A percentile compares a stretch with the other conserved stretches of the same genome.
These are phyloP conservation scores for Cerastoderma edule DNA, from an alignment of 2,888 invertebrate species.

Conservation along the genomic window DNA sequence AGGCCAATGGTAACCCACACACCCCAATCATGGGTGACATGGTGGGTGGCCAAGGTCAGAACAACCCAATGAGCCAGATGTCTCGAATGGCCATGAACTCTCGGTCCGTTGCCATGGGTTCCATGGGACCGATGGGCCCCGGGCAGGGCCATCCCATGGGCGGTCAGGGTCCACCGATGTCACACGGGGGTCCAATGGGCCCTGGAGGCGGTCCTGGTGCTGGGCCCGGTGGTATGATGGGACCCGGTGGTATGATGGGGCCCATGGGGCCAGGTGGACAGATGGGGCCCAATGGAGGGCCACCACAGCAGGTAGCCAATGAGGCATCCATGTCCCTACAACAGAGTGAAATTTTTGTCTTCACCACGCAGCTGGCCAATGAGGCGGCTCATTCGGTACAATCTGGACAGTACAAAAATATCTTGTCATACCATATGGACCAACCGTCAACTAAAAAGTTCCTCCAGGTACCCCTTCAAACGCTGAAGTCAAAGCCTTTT, in stretches of 20 bases:
- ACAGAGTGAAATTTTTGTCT: slow-evolving; percentile 99
- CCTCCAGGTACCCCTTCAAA: slow-evolving; percentile 88
- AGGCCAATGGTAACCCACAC: slow-evolving; percentile 56
- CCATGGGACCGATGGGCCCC: slow-evolving; percentile 24
- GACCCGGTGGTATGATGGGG: slow-evolving; percentile 20
- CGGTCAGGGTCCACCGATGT: slow-evolving; percentile 19
- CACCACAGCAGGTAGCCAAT: slow-evolving; percentile 57
- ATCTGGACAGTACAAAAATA: slow-evolving; percentile 94
- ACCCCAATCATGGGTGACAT: slow-evolving; percentile 49
- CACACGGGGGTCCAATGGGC: slow-evolving; percentile 41
- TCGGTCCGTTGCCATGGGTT: slow-evolving; percentile 36
- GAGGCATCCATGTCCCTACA: slow-evolving; percentile 87
- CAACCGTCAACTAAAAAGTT: slow-evolving; percentile 97
- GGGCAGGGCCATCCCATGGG: slow-evolving; percentile 25
- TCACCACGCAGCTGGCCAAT: slow-evolving; percentile 96
- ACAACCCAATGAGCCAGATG: slow-evolving; percentile 35
- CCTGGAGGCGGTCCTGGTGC: slow-evolving; percentile 27
- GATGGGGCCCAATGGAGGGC: slow-evolving; percentile 35
- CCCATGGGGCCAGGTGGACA: slow-evolving; percentile 41
- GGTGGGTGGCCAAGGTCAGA: slow-evolving; percentile 21
- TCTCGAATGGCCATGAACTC: slow-evolving; percentile 47
- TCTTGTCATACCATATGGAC: slow-evolving; percentile 96
- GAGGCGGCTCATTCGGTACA: slow-evolving; percentile 96
- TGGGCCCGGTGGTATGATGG: slow-evolving; percentile 29
- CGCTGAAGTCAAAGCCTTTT: slow-evolving; percentile 4